Conservation (phyloP, 2,797 vertebrate species). For the Falco naumanni region DNA sequence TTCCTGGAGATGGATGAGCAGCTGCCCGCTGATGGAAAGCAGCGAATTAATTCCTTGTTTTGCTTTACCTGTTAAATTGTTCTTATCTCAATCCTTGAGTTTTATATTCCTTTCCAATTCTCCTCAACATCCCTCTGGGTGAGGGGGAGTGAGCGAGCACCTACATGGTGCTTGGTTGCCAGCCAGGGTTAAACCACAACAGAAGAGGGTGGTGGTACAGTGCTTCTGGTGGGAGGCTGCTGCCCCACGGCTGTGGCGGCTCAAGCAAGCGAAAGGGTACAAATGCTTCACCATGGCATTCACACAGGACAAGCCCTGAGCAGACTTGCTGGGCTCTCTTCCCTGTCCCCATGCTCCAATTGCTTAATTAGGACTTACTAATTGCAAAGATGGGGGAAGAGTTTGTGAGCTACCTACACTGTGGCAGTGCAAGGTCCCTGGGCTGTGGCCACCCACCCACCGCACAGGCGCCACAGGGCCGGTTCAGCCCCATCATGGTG, state of each 20-base stretch:
- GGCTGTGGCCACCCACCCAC: fast-evolving
- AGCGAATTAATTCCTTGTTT: too few species aligned
- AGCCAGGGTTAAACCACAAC: too few species aligned
- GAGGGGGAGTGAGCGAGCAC: too few species aligned
- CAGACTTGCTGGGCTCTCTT: background rate
- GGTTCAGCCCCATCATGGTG: fast-evolving
- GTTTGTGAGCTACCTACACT: background rate
- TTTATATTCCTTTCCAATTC: too few species aligned
- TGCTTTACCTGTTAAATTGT: too few species aligned
- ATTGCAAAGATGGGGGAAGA: background rate
- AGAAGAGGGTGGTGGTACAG: background rate
- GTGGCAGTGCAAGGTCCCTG: background rate
- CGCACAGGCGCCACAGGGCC: fast-evolving
- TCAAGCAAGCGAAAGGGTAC: background rate
- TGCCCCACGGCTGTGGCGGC: background rate
- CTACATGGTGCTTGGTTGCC: too few species aligned
- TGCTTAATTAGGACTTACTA: background rate
- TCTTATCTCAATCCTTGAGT: too few species aligned
- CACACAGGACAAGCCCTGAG: background rate
- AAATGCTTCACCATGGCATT: fast-evolving
- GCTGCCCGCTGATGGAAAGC: too few species aligned
- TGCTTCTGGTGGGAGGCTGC: background rate
- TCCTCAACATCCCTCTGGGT: too few species aligned
- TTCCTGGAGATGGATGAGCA: too few species aligned
- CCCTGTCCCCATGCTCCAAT: too few species aligned